Conservation (phyloP, 2,113 vertebrate species). For the Mugil cephalus region DNA sequence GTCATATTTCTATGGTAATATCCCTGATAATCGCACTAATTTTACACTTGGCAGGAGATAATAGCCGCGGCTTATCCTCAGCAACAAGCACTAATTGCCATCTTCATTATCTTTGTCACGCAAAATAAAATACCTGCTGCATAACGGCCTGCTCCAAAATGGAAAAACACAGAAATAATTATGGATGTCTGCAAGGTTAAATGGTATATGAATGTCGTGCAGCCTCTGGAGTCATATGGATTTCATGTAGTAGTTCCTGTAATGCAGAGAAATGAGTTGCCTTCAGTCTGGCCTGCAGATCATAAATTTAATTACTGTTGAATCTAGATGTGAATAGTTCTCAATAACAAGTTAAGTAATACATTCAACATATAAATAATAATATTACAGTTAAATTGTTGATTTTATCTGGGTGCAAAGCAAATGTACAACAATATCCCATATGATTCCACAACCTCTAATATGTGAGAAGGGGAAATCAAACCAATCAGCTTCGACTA, state of each 20-base stretch:
- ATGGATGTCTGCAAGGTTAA: conserved; percentile 22
- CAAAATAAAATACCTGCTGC: conserved; percentile 54
- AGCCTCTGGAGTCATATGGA: background rate
- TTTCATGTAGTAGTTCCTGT: background rate
- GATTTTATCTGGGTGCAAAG: background rate
- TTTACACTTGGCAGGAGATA: conserved; percentile 77
- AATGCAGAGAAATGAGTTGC: background rate
- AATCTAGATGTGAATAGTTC: too few species aligned
- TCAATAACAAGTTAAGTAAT: too few species aligned
- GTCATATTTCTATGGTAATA: conserved; percentile 57
- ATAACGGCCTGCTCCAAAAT: conserved; percentile 4
- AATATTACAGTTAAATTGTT: background rate
- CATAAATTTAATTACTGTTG: too few species aligned
- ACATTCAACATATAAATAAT: too few species aligned
- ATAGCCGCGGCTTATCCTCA: conserved; percentile 37
- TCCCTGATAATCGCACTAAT: conserved; percentile 69
- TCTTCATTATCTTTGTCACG: conserved; percentile 40
- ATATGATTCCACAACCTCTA: background rate
- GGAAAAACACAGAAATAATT: conserved; percentile 41
- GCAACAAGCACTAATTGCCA: conserved; percentile 60
- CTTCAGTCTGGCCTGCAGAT: too few species aligned
- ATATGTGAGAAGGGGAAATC: background rate
- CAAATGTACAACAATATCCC: background rate
- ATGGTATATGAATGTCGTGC: conserved; percentile 27
- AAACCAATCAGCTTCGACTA: too few species aligned